phyloP scores from a whole-genome alignment of 2,113 vertebrate genomes.

The Canis aureus region DNA sequence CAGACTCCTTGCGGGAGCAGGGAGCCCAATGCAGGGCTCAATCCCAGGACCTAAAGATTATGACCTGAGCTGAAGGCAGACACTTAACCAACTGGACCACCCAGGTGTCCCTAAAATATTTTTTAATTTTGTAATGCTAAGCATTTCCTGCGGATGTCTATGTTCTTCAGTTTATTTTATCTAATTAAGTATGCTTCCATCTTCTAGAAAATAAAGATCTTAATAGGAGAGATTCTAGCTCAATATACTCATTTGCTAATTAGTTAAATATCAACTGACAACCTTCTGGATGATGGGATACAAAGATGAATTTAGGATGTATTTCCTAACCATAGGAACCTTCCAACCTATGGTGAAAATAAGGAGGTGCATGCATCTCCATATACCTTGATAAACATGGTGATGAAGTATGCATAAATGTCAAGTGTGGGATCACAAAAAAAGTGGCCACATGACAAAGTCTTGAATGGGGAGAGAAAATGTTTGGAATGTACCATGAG shows the following conservation, averaged over 20 bases:
- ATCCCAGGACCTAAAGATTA: background rate
- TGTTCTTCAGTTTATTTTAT: background rate
- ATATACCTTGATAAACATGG: rapidly evolving
- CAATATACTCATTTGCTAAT: background rate
- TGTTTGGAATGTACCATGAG: background rate
- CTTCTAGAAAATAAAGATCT: background rate
- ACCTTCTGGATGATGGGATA: background rate
- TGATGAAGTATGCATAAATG: background rate
- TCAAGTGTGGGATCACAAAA: background rate
- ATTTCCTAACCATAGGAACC: background rate
- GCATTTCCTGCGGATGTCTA: background rate
- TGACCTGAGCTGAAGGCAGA: background rate
- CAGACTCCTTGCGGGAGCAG: background rate
- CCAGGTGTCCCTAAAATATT: background rate
- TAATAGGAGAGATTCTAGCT: background rate
- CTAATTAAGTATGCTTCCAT: background rate
- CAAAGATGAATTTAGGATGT: background rate
- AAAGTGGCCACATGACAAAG: background rate
- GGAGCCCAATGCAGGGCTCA: background rate
- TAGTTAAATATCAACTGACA: background rate
- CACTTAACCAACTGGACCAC: background rate
- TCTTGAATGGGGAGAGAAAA: background rate
- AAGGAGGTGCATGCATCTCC: background rate
- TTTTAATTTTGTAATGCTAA: background rate
- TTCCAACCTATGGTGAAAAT: background rate